Conservation (phyloP, 2,113 vertebrate species). For the Tragelaphus imberbis region DNA sequence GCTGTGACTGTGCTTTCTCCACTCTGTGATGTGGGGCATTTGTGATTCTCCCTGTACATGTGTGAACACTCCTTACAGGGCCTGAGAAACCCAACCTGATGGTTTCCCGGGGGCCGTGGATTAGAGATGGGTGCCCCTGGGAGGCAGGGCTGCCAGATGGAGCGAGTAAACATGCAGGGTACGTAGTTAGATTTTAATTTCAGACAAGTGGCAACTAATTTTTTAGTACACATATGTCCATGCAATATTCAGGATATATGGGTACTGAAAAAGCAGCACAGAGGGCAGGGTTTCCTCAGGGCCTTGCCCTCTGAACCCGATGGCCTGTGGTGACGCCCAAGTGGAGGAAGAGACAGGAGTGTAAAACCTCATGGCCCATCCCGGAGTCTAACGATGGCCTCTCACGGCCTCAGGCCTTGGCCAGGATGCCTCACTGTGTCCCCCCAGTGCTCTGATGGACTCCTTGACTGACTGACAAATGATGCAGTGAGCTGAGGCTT, state of each 20-base stretch:
- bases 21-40: accelerated
- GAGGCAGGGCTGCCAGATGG: background rate
- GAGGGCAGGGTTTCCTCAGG: background rate
- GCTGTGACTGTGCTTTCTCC: background rate
- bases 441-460: background rate
- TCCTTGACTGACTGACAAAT: background rate
- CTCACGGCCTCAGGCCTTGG: background rate
- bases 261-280: background rate
- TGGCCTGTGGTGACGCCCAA: background rate
- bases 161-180: background rate
- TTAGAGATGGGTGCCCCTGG: background rate
- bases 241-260: background rate
- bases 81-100: background rate
- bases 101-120: background rate
- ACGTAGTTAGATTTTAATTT: background rate
- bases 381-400: background rate
- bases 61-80: background rate
- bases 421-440: too few relatives aligned
- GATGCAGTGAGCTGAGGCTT: background rate
- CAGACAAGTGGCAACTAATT: background rate
- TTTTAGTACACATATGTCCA: background rate
- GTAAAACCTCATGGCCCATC: background rate
- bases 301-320: too few relatives aligned
- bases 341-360: background rate
- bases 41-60: background rate